A percentile compares a stretch with the other conserved stretches of the same genome.
phyloP scores from a whole-genome alignment of 1,140 invertebrate species.

The Drosophila leontia region DNA sequence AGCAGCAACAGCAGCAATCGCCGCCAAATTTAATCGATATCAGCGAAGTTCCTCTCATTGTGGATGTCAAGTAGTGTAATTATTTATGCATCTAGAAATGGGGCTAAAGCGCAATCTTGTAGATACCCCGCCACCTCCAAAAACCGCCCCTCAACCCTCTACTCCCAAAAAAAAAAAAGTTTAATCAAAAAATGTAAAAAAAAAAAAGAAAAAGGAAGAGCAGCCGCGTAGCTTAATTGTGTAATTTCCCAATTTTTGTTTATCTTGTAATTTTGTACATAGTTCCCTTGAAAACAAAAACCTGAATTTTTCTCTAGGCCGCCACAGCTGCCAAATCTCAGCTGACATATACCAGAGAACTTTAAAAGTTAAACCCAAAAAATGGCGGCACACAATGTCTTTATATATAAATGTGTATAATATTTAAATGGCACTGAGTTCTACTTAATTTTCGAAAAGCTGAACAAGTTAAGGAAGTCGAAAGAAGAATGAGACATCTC shows the following conservation, averaged over 20 bases:
- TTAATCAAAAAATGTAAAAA: constrained; percentile 61
- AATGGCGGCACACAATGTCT: constrained; percentile 29
- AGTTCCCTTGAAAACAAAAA: constrained; percentile 35
- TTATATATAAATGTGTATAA: constrained; percentile 65
- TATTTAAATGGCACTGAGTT: constrained; percentile 82
- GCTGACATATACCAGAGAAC: constrained; percentile 57
- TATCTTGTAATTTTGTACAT: constrained; percentile 78
- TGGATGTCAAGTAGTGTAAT: constrained; percentile 85
- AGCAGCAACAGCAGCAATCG: constrained; percentile 70
- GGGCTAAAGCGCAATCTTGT: constrained; percentile 43
- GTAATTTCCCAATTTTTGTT: constrained; percentile 62
- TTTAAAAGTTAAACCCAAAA: constrained; percentile 45
- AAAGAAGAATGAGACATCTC: constrained; percentile 21
- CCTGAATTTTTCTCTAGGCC: constrained; percentile 62
- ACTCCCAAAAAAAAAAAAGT: constrained; percentile 33
- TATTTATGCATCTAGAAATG: constrained; percentile 76
- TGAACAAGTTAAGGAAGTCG: constrained; percentile 21
- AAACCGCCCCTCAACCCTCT: constrained; percentile 1
- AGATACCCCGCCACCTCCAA: constrained; percentile 44
- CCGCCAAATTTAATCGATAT: constrained; percentile 85
- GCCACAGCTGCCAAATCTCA: constrained; percentile 35
- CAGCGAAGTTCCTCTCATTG: constrained; percentile 85
- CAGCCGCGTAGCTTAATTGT: constrained; percentile 71
- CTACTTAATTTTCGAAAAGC: constrained; percentile 76
- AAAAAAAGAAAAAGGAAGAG: constrained; percentile 31